These are phyloP conservation scores for Paelopatides confundens DNA, from an alignment of 53 echinoderm and acorn worm species.

Conservation along the genomic window DNA sequence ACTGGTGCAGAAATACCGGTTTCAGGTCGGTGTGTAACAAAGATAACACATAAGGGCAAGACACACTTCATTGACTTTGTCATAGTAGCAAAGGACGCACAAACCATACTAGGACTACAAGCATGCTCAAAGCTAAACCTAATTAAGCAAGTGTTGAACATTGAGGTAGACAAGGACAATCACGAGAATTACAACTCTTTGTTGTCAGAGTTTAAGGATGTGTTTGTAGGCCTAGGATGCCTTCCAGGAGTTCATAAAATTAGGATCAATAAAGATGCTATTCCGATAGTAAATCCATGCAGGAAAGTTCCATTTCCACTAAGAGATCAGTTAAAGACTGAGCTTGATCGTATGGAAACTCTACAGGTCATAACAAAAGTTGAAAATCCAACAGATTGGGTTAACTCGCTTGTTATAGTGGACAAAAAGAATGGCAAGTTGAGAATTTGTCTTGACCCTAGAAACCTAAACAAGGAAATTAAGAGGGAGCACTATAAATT, in stretches of 20 bases:
- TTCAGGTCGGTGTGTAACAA: background rate
- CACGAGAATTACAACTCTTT: accelerated
- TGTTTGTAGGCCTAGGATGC: constrained; percentile 35
- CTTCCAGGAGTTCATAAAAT: constrained; percentile 32
- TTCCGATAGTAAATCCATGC: constrained; percentile 22
- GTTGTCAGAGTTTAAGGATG: background rate
- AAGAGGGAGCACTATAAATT: constrained; percentile 58
- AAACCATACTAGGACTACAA: background rate
- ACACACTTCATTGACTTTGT: background rate
- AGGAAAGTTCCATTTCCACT: constrained; percentile 28
- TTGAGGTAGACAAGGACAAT: background rate
- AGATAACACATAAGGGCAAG: background rate
- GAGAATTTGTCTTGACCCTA: background rate
- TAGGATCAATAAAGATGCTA: background rate
- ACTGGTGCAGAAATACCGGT: background rate
- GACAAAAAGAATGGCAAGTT: constrained; percentile 44
- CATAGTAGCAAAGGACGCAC: background rate
- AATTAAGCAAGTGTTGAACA: background rate
- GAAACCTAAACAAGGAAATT: constrained; percentile 42
- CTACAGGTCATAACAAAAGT: background rate
- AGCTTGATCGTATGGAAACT: constrained; percentile 42
- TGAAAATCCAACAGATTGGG: constrained; percentile 58
- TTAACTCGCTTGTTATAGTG: constrained; percentile 37
- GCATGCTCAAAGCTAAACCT: background rate
- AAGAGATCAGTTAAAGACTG: constrained; percentile 7